These are phyloP conservation scores for Myiagra hebetior DNA, from an alignment of 2,113 vertebrate species.

Conservation along the genomic window DNA sequence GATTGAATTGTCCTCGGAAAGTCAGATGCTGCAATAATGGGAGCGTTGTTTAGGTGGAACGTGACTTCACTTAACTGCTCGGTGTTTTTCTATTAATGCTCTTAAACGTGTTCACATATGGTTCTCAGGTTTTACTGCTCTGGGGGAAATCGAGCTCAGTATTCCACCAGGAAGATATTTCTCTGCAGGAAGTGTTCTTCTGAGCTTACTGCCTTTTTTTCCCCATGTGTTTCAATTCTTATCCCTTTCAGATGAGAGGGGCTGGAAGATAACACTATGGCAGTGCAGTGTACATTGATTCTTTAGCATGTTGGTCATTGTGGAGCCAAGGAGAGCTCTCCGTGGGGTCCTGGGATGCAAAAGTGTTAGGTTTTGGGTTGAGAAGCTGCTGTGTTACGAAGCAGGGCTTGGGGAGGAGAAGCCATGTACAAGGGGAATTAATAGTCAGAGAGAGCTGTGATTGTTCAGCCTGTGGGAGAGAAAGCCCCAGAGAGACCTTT, in stretches of 20 bases:
- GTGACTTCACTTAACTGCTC: background rate
- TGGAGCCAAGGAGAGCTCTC: background rate
- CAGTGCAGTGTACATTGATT: fast-evolving
- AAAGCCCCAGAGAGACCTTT: background rate
- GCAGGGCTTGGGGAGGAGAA: background rate
- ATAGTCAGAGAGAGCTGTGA: background rate
- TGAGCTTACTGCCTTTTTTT: background rate
- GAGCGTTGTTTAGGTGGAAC: background rate
- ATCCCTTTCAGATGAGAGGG: background rate
- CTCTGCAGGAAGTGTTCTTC: background rate
- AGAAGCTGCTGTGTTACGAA: background rate
- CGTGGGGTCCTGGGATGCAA: background rate
- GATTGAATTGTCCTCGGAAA: conserved; percentile 34
- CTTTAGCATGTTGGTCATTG: fast-evolving
- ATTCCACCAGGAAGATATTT: background rate
- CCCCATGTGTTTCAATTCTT: background rate
- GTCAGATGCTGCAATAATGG: conserved; percentile 13
- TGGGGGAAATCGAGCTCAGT: background rate
- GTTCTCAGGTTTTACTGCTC: background rate
- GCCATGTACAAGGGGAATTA: background rate
- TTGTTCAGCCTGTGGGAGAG: background rate
- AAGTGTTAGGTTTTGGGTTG: fast-evolving
- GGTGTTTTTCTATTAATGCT: background rate
- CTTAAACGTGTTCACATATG: background rate
- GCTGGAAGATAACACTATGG: background rate